A percentile compares a stretch with the other conserved stretches of the same genome.
Evolutionary conservation across 2,797 vertebrate species (phyloP).

Genomic region (Diceros bicornis): DNA sequence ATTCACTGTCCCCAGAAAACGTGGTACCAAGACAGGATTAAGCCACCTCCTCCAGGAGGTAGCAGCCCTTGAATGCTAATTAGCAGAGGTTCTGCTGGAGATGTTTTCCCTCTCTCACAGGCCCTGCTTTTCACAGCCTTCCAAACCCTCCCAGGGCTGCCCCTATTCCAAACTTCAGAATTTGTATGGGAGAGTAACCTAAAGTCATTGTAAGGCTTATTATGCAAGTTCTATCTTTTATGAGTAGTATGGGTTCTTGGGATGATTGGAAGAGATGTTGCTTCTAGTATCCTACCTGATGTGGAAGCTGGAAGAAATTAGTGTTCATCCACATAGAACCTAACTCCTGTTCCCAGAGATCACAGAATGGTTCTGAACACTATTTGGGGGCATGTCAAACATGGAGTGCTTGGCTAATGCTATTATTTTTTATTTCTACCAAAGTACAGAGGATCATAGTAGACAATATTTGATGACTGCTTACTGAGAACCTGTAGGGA

Average conservation of each 20-base stretch:
- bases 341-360: background rate
- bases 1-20: conserved; percentile 12
- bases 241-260: background rate
- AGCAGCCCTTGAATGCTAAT: conserved; percentile 45
- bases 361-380: background rate
- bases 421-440: background rate
- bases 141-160: background rate
- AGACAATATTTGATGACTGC: background rate
- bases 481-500: background rate
- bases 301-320: background rate
- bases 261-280: background rate
- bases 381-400: background rate
- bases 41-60: background rate
- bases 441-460: background rate
- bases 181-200: background rate
- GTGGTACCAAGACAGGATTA: background rate
- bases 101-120: background rate
- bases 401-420: background rate
- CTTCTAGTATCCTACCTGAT: background rate
- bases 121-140: background rate
- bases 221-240: background rate
- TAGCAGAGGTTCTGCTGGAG: background rate
- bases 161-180: background rate
- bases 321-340: background rate
- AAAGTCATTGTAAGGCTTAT: background rate